Base-by-base conservation (phyloP, 2,113 vertebrate genomes). In the Nettapus auritus region DNA sequence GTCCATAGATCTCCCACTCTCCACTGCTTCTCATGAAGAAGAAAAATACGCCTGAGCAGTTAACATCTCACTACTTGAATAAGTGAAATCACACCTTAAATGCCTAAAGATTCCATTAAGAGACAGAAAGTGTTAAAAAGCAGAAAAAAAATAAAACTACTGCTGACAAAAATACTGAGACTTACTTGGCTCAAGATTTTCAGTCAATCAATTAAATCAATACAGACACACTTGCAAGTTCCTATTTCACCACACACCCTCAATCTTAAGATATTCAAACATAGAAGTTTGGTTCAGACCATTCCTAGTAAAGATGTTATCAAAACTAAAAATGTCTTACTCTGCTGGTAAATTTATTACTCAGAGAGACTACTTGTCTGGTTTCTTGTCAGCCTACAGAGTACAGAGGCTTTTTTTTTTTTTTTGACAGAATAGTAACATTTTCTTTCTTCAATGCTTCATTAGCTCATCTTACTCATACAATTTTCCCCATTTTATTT, bases 371-470 rank as follows among this genome's bases (percentile, higher is more conserved):
- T 82, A 70, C 62, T 93, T 92, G 80, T 94, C 94, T 95, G 70
- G 90, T 94, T 97, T 96, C 92, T 96, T 94, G 90, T 96, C 90
- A 94, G 70, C 81, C 81, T 94, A 90, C 83, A n/a, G n/a, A n/a
- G n/a, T n/a, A n/a, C n/a, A 89, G 74, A 94, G 53, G 13, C 25
- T 75, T 92, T 91, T 79, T 86, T 40, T n/a, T 86, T 34, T n/a
- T 50, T 93, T 95, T 82, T 96, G 68, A 96, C 86, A 94, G 36
- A 28, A 5, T 28, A 92, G 80, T 88, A 92, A 90, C 84, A 70
- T 96, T 93, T 96, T 96, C 94, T 95, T 94, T 96, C 93, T 93
- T 95, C 92, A 79, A 19, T 92, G 94, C 86, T 96, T 95, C 94
- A 96, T 96, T 95, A 94, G 57, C 81, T 92, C 46, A 28, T 92